phyloP scores from a whole-genome alignment of 2,888 invertebrate genomes.

The Atethmia centrago region DNA sequence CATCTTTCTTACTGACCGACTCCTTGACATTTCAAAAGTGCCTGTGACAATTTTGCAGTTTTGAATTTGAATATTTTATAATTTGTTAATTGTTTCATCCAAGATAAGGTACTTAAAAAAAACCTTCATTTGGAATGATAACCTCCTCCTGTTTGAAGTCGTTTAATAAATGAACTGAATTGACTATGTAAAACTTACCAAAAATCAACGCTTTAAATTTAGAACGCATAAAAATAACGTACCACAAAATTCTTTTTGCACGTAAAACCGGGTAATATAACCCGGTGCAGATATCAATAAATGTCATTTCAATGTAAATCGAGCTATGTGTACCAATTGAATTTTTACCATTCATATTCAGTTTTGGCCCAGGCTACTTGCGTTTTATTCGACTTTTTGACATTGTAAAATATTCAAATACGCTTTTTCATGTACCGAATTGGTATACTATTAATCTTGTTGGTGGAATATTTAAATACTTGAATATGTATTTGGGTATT shows the following conservation, averaged over 20 bases:
- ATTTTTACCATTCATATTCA: conserved; percentile 58
- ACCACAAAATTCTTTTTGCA: conserved; percentile 13
- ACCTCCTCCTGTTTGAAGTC: background rate
- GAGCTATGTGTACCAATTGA: conserved; percentile 53
- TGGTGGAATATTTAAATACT: conserved; percentile 5
- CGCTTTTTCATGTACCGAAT: conserved; percentile 25
- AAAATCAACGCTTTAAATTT: background rate
- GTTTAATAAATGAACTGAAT: background rate
- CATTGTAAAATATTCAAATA: conserved; percentile 58
- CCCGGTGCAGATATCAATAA: conserved; percentile 52
- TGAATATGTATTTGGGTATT: background rate
- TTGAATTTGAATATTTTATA: no score
- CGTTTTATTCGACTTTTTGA: conserved; percentile 47
- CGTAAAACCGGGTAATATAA: conserved; percentile 21
- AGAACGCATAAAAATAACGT: background rate
- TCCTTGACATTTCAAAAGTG: no score
- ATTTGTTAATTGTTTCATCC: no score
- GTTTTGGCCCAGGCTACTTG: conserved; percentile 39
- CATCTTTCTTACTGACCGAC: no score
- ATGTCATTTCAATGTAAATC: conserved; percentile 62
- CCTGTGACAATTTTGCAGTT: no score
- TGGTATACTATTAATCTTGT: conserved; percentile 33
- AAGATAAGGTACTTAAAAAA: no score
- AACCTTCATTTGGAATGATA: background rate
- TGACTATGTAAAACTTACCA: background rate